Evolutionary conservation across 2,113 vertebrate genomes (phyloP), one percentile per base, ranked within the genome.

Genomic region (Gadus macrocephalus): DNA sequence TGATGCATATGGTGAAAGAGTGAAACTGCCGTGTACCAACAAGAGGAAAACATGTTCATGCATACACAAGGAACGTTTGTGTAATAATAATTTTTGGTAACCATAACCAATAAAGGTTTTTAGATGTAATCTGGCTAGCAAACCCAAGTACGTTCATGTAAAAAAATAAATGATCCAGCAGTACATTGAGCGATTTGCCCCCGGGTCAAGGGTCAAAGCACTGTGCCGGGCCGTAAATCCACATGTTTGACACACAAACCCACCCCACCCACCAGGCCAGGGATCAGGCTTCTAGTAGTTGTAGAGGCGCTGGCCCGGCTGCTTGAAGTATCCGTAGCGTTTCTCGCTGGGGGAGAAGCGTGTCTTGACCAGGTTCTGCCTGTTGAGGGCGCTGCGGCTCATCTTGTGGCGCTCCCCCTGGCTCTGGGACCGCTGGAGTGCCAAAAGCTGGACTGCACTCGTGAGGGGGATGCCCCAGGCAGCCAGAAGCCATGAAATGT

Each of bases 251-350:
- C 2, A 49, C 19, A 8, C 61, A 9, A 20, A 20, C 61, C 20
- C 61, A 25, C 61, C 11, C 20, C 61, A 15, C 42, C 5, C n/a
- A n/a, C 12, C 7, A 15, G 11, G 16, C 17, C 6, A 0, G 2
- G 2, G 2, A 20, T 0, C 56, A 9, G 16, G 9, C 35, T 4
- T 1, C 90, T 78, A 92, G 83, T 88, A 90, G 87, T 89, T 92
- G 83, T 81, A 88, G 14, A 89, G 77, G 19, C 84, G 89, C 38
- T 83, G 90, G 79, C 71, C 66, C 53, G 90, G 92, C 83, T 90
- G 86, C 78, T 92, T 91, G 84, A 90, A 89, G 83, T 78, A 72
- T 49, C 81, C 83, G 11, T 73, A 86, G 77, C 76, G 83, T 22
- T 70, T 84, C 5, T 88, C 89, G 0, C 80, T 63, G 0, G 81